These are phyloP conservation scores for Neopipo cinnamomea DNA, from an alignment of 2,113 vertebrate genomes.

Conservation along the genomic window DNA sequence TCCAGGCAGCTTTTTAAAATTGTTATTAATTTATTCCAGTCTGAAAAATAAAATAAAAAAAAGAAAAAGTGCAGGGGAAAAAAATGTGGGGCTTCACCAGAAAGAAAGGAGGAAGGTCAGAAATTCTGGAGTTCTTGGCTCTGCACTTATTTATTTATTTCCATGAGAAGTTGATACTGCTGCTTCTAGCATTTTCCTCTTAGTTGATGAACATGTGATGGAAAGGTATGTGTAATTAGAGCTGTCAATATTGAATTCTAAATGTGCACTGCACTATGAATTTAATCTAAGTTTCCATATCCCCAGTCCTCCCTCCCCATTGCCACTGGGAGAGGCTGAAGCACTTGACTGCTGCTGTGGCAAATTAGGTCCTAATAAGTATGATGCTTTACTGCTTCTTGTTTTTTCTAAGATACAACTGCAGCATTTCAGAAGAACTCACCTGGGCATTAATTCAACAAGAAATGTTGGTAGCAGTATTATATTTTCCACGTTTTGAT, in stretches of 20 bases:
- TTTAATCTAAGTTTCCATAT: constrained; percentile 77
- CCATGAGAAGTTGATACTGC: background rate
- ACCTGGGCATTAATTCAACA: constrained; percentile 77
- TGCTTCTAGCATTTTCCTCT: constrained; percentile 62
- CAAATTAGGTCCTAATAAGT: constrained; percentile 81
- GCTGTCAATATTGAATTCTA: constrained; percentile 72
- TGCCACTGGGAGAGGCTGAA: constrained; percentile 73
- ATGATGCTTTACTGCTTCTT: constrained; percentile 78
- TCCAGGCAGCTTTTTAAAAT: background rate
- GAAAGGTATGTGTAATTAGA: constrained; percentile 73
- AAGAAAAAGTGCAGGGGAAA: background rate
- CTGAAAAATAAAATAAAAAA: background rate
- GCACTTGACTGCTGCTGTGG: constrained; percentile 77
- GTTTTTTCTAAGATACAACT: constrained; percentile 74
- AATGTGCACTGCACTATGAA: constrained; percentile 63
- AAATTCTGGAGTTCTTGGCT: background rate
- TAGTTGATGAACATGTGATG: constrained; percentile 70
- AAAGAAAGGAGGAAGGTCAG: background rate
- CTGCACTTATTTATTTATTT: background rate
- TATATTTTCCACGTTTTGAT: constrained; percentile 71
- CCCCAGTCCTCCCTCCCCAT: constrained; percentile 50
- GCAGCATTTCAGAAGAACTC: constrained; percentile 72
- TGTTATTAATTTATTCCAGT: background rate
- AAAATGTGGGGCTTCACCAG: background rate
- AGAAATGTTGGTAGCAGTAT: constrained; percentile 65